These are phyloP conservation scores for Sinotaia quadrata DNA, from an alignment of 2,888 invertebrate genomes.

Conservation along the genomic window DNA sequence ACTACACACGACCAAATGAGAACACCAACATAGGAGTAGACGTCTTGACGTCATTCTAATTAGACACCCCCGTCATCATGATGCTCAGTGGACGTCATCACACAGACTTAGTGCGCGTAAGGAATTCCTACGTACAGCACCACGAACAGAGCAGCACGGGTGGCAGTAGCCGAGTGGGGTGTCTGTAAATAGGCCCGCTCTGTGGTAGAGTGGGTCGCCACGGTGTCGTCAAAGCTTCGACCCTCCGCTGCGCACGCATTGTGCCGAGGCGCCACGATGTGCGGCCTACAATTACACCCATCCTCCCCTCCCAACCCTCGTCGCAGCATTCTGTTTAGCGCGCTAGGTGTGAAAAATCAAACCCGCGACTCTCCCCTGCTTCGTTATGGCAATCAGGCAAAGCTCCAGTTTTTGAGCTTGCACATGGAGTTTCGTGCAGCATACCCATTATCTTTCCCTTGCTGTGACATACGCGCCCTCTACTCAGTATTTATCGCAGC, in stretches of 20 bases:
- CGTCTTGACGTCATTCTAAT: too few species aligned
- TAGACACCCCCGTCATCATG: too few species aligned
- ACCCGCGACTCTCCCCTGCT: not conserved
- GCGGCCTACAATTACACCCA: not conserved
- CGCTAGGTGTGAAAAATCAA: not conserved
- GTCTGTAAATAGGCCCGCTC: not conserved
- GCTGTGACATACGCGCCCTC: too few species aligned
- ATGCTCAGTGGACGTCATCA: too few species aligned
- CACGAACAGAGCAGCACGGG: too few species aligned
- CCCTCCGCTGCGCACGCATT: not conserved
- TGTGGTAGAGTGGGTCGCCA: not conserved
- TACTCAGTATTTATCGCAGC: too few species aligned
- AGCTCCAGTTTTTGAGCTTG: not conserved
- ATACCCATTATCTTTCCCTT: too few species aligned
- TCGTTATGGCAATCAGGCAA: not conserved
- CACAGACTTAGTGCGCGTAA: too few species aligned
- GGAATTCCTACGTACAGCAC: too few species aligned
- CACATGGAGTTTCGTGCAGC: too few species aligned
- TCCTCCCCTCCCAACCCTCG: not conserved
- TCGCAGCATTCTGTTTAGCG: not conserved
- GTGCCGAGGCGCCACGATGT: not conserved
- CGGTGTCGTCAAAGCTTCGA: constrained; percentile 1
- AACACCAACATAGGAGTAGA: too few species aligned
- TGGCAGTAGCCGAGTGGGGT: constrained; percentile 1
- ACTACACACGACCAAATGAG: too few species aligned